Conservation (phyloP, 2,888 invertebrate genomes). For the Theretra japonica region DNA sequence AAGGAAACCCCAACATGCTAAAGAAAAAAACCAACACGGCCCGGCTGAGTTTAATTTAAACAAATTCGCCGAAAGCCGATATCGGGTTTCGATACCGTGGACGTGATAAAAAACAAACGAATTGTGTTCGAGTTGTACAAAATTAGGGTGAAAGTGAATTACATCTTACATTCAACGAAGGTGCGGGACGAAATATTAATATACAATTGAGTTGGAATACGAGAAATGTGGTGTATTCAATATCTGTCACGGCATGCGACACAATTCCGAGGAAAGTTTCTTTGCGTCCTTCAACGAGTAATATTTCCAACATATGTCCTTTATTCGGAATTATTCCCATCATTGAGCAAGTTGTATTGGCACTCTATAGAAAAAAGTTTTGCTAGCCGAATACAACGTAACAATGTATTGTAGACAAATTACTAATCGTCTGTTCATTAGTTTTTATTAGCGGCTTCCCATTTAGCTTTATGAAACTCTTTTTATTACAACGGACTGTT, state of each 20-base stretch:
- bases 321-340: neutral
- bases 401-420: neutral
- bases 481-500: too few species aligned
- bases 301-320: neutral
- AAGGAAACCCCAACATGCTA: constrained; percentile 39
- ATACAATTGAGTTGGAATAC: neutral
- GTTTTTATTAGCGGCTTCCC: neutral
- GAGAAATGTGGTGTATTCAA: neutral
- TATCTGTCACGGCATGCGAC: neutral
- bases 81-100: constrained; percentile 42
- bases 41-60: constrained; percentile 32
- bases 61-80: constrained; percentile 36
- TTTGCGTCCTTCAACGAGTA: neutral
- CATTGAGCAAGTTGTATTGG: too few species aligned
- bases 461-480: neutral
- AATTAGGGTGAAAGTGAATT: constrained; percentile 8
- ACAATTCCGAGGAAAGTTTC: neutral
- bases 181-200: neutral
- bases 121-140: constrained; percentile 27
- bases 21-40: constrained; percentile 36
- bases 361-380: too few species aligned
- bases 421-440: neutral
- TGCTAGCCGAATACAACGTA: neutral
- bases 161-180: neutral
- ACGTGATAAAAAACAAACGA: constrained; percentile 29